phyloP scores from a whole-genome alignment of 2,113 vertebrate genomes.

The Siphamia tubifer region DNA sequence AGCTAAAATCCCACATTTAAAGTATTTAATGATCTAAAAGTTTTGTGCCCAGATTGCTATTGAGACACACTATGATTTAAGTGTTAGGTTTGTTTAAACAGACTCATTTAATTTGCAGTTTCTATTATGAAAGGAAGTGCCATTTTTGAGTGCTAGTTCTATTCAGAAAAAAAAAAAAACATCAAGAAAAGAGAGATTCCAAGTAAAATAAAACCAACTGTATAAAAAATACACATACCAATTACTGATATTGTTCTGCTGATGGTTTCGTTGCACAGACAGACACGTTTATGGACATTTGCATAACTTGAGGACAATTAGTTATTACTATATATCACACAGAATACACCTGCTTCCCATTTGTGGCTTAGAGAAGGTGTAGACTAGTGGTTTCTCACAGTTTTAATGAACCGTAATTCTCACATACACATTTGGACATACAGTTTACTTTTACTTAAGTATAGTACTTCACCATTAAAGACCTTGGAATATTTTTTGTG shows the following conservation, averaged over 20 bases:
- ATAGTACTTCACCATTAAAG: too few relatives aligned
- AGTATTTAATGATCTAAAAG: constrained; percentile 29
- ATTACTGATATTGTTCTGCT: too few relatives aligned
- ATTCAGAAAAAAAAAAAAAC: background rate
- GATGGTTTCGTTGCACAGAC: too few relatives aligned
- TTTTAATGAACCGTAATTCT: constrained; percentile 7
- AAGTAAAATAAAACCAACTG: too few relatives aligned
- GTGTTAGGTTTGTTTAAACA: background rate
- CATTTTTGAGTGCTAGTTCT: background rate
- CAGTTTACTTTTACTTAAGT: too few relatives aligned
- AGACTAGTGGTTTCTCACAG: constrained; percentile 8
- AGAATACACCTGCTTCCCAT: constrained; percentile 11
- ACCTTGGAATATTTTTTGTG: too few relatives aligned
- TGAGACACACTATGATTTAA: background rate
- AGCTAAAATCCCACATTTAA: constrained; percentile 12
- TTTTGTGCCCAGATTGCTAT: constrained; percentile 6
- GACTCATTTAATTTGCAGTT: constrained; percentile 5
- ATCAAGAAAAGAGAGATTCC: too few relatives aligned
- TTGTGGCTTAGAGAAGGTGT: background rate
- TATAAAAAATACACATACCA: too few relatives aligned
- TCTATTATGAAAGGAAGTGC: background rate
- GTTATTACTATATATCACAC: too few relatives aligned
- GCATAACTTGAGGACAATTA: too few relatives aligned
- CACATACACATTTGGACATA: background rate
- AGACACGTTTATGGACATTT: too few relatives aligned